Evolutionary conservation across 1,140 invertebrate genomes (phyloP).

Genomic region (Forficula auricularia): DNA sequence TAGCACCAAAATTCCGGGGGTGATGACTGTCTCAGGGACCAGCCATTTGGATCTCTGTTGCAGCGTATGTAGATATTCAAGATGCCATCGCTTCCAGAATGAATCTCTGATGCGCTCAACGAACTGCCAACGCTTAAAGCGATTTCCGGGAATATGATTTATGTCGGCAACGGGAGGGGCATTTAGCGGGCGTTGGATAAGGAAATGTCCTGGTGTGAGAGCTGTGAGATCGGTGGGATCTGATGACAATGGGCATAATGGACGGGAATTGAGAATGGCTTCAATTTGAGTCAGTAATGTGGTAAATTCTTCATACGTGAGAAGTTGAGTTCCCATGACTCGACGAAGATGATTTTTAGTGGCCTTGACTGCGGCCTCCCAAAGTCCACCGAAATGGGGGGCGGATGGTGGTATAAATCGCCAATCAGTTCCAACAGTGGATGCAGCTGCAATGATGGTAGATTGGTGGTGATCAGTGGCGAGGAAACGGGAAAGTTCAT

Average conservation of each 20-base stretch:
- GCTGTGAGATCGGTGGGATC: slow-evolving; percentile 10
- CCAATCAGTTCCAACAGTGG: slow-evolving; percentile 8
- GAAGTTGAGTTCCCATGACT: slow-evolving; percentile 12
- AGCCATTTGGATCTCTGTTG: too few species aligned
- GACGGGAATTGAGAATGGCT: slow-evolving; percentile 17
- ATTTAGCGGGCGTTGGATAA: slow-evolving; percentile 10
- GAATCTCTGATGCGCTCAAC: background rate
- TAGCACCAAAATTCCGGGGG: too few species aligned
- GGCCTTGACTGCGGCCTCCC: slow-evolving; percentile 22
- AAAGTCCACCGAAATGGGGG: slow-evolving; percentile 22
- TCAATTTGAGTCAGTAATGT: slow-evolving; percentile 14
- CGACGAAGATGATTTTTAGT: slow-evolving; percentile 19
- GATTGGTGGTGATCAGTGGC: too few species aligned
- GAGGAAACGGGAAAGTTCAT: too few species aligned
- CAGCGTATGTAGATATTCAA: too few species aligned
- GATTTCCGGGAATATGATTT: too few species aligned
- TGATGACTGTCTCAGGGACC: too few species aligned
- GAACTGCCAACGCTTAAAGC: too few species aligned
- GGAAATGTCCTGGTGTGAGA: slow-evolving; percentile 18
- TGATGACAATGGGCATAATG: slow-evolving; percentile 11
- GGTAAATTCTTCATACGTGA: slow-evolving; percentile 19
- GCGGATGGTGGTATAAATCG: slow-evolving; percentile 15
- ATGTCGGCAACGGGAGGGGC: too few species aligned
- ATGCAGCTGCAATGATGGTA: too few species aligned
- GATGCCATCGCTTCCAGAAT: slow-evolving; percentile 1